A percentile compares a stretch with the other conserved stretches of the same genome.
These are phyloP conservation scores for Propsilocerus akamusi DNA, from an alignment of 1,140 invertebrate species.

Conservation along the genomic window DNA sequence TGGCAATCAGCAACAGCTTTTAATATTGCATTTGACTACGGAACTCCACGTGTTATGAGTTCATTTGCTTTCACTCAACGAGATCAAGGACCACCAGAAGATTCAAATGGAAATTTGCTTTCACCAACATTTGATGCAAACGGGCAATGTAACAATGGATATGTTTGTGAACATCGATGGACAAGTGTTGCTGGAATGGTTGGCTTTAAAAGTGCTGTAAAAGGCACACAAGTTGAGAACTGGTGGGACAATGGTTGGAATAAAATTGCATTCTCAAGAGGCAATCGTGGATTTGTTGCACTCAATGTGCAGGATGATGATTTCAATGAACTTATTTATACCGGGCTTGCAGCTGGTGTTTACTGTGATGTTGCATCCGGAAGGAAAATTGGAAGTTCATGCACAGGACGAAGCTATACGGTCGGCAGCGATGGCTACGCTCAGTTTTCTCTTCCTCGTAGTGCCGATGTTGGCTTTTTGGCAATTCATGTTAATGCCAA, in stretches of 20 bases:
- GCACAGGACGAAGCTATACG: slow-evolving; percentile 41
- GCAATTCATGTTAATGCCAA: neutral
- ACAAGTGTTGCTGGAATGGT: slow-evolving; percentile 54
- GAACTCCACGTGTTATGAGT: slow-evolving; percentile 46
- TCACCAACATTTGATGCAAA: slow-evolving; percentile 34
- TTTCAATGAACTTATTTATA: slow-evolving; percentile 28
- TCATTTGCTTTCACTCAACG: slow-evolving; percentile 33
- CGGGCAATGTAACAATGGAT: slow-evolving; percentile 42
- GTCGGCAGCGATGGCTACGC: slow-evolving; percentile 41
- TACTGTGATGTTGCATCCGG: slow-evolving; percentile 76
- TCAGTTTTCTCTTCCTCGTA: slow-evolving; percentile 28
- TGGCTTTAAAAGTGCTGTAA: slow-evolving; percentile 35
- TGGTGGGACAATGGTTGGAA: slow-evolving; percentile 42
- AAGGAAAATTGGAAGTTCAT: slow-evolving; percentile 31
- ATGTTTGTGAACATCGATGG: slow-evolving; percentile 71
- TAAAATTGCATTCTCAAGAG: slow-evolving; percentile 45
- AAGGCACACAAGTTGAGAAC: slow-evolving; percentile 25
- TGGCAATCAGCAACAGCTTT: slow-evolving; percentile 52
- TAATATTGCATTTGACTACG: slow-evolving; percentile 55
- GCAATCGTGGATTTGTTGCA: slow-evolving; percentile 37
- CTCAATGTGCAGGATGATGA: slow-evolving; percentile 32
- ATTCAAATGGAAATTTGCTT: slow-evolving; percentile 35
- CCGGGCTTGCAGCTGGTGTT: slow-evolving; percentile 45
- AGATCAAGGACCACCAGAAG: slow-evolving; percentile 39
- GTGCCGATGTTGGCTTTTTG: neutral